Conservation (phyloP, 2,888 invertebrate species). For the Kuschelorhynchus macadamiae region DNA sequence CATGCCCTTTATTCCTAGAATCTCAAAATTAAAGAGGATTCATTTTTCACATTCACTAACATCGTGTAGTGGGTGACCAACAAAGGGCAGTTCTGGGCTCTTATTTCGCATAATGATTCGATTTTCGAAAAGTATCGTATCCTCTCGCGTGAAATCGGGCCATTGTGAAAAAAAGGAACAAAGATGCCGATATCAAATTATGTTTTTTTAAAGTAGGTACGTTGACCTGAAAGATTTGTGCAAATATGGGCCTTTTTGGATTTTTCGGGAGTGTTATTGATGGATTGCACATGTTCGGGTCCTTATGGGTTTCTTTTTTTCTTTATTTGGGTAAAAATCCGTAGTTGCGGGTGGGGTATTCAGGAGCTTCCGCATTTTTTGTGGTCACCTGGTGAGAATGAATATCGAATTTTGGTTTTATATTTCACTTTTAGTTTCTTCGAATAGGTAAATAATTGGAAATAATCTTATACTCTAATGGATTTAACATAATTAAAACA, state of each 20-base stretch:
- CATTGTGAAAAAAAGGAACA: conserved; percentile 60
- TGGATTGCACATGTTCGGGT: conserved; percentile 56
- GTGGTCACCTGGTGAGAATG: conserved; percentile 50
- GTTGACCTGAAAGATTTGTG: conserved; percentile 48
- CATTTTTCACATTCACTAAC: conserved; percentile 61
- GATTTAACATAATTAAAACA: no score
- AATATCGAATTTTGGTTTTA: conserved; percentile 44
- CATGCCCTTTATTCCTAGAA: conserved; percentile 45
- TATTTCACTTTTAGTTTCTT: conserved; percentile 44
- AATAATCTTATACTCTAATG: no score
- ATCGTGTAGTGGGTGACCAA: conserved; percentile 57
- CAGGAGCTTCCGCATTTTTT: conserved; percentile 50
- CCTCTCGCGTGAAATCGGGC: conserved; percentile 59
- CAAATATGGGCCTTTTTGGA: conserved; percentile 47
- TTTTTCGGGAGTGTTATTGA: conserved; percentile 48
- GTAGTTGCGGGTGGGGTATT: conserved; percentile 43
- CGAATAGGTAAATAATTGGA: conserved; percentile 14
- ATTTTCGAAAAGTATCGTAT: conserved; percentile 52
- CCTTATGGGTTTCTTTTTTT: conserved; percentile 52
- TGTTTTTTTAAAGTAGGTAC: conserved; percentile 50
- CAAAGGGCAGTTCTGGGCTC: conserved; percentile 44
- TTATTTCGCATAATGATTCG: conserved; percentile 50
- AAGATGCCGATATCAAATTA: conserved; percentile 61
- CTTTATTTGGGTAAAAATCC: conserved; percentile 46
- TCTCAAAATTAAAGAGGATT: conserved; percentile 56